Base-by-base conservation (phyloP, 2,888 invertebrate species). In the Tetanocera ferruginea region DNA sequence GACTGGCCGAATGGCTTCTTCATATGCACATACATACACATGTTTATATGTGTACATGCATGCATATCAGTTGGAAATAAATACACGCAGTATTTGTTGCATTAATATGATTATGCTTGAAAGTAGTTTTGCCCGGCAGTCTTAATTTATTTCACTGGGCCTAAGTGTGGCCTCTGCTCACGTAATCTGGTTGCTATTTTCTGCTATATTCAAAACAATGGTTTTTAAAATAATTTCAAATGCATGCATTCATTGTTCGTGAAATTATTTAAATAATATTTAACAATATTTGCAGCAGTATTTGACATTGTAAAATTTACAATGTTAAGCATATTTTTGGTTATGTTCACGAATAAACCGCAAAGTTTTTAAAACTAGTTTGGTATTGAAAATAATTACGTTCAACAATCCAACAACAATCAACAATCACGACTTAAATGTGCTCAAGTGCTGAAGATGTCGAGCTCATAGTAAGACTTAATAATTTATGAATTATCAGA, bases 241-340 rank as follows among this genome's bases (percentile, higher is more conserved):
- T 17, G 23, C 17, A 62, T 62, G 23, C 31, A 28, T 28, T 17
- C 31, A 31, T 31, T 64, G n/a, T 31, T 64, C 64, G 31, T 64
- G 64, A 5, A 14, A 19, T 55, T 19, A 64, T 64, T 25, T 31
- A 8, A n/a, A 64, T 31, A 31, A 64, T 64, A 17, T 17, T 52
- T 51, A n/a, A 25, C 49, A 51, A n/a, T 69, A 19, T 19, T 25
- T 49, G 25, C 25, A 23, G 17, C 4, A 66, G 37, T 66, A 51
- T 69, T 69, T 69, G 69, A 49, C 69, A 51, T 69, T 69, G 69
- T 69, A 51, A 69, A 69, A 52, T 51, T 28, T 28, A 25, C 69
- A 51, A 51, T 51, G 69, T 51, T 69, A 49, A 51, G 14, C 49
- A 64, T 43, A 43, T 43, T 14, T 43, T 2, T 43, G 43, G 43